phyloP scores from a whole-genome alignment of 2,113 vertebrate species.

The Podarcis muralis region DNA sequence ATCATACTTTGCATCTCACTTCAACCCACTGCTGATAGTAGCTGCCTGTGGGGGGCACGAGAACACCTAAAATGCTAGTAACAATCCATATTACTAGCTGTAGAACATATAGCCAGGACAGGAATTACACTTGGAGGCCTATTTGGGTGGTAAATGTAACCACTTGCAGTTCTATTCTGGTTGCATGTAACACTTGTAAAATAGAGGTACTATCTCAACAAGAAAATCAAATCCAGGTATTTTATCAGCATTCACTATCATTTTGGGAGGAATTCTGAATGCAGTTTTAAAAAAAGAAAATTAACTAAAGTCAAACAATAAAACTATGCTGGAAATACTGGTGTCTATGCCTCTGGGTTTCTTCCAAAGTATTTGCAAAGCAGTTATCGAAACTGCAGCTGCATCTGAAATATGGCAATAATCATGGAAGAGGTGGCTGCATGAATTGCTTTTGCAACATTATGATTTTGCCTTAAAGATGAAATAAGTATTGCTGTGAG shows the following conservation, averaged over 20 bases:
- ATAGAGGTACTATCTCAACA: not conserved
- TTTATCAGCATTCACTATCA: not conserved
- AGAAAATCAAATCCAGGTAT: not conserved
- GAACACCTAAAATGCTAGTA: not conserved
- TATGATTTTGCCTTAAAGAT: not conserved
- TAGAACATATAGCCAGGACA: not conserved
- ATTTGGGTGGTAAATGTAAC: not conserved
- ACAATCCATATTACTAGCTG: not conserved
- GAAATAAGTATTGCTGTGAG: not conserved
- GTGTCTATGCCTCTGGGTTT: not conserved
- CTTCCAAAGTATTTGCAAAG: not conserved
- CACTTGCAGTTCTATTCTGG: not conserved
- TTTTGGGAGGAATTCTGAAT: not conserved
- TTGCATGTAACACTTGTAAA: not conserved
- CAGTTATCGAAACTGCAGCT: not conserved
- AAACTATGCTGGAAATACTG: not conserved
- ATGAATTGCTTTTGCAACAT: not conserved
- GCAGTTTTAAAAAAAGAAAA: not conserved
- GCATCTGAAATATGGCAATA: not conserved
- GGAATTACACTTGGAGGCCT: not conserved
- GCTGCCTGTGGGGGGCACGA: not conserved
- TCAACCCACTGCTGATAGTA: not conserved
- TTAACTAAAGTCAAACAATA: not conserved
- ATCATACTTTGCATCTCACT: not conserved
- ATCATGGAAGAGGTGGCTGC: not conserved